phyloP scores from a whole-genome alignment of 2,888 invertebrate species.

The Xestoiulus laeticollis region DNA sequence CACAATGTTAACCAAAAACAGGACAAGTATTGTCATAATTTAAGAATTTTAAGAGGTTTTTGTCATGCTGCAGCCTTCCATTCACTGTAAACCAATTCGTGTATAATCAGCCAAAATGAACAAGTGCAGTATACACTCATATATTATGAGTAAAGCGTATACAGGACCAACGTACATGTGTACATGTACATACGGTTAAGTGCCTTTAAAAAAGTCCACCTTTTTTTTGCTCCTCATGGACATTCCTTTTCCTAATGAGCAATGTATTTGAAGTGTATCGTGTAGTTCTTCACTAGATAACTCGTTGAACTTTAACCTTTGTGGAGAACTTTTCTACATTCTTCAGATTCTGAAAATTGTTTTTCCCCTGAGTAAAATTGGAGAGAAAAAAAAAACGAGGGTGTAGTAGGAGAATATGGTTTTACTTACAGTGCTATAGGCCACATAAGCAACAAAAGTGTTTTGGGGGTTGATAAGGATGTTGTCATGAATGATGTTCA shows the following conservation, averaged over 20 bases:
- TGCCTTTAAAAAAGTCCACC: conserved; percentile 10
- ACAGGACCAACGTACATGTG: neutral
- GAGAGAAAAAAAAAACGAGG: neutral
- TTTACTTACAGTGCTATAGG: neutral
- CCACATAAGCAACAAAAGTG: neutral
- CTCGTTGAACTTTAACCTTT: conserved; percentile 26
- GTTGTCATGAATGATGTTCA: conserved; percentile 6
- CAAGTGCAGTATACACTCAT: neutral
- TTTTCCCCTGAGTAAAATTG: conserved; percentile 12
- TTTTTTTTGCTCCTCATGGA: conserved; percentile 19
- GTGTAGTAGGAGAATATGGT: neutral
- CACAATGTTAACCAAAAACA: neutral
- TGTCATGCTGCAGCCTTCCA: neutral
- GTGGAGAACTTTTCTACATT: neutral
- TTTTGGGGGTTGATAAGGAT: neutral
- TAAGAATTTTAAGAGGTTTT: conserved; percentile 26
- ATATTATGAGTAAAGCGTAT: conserved; percentile 1
- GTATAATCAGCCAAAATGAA: neutral
- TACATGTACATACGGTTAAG: neutral
- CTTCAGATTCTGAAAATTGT: neutral
- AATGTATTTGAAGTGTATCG: conserved; percentile 26
- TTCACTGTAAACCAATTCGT: neutral
- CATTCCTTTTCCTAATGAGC: neutral
- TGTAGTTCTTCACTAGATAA: conserved; percentile 26
- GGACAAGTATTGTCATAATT: neutral